These are phyloP conservation scores for Dryobotodes eremita DNA, from an alignment of 2,888 invertebrate species.

Conservation along the genomic window DNA sequence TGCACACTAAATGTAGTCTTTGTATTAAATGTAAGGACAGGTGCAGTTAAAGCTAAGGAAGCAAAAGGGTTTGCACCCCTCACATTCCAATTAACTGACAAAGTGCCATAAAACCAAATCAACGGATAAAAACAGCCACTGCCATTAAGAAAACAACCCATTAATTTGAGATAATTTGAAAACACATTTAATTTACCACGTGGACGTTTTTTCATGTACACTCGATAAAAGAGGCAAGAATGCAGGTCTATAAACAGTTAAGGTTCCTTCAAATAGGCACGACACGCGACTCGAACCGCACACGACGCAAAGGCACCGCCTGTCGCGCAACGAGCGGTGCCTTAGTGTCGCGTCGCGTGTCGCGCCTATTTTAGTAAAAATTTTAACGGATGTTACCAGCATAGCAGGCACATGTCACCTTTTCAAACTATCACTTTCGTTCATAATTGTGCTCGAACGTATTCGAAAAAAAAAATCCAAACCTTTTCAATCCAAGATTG, in stretches of 20 bases:
- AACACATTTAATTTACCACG: conserved; percentile 25
- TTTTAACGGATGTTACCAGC: background rate
- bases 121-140: conserved; percentile 13
- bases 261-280: too few relatives aligned
- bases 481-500: background rate
- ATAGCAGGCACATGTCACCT: background rate
- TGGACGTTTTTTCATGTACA: conserved; percentile 19
- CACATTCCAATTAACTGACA: background rate
- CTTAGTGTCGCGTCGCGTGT: too few relatives aligned
- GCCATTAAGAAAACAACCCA: conserved; percentile 17
- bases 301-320: too few relatives aligned
- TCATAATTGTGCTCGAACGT: background rate
- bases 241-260: background rate
- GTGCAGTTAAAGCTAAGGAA: background rate
- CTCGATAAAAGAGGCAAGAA: conserved; percentile 12
- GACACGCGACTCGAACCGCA: too few relatives aligned
- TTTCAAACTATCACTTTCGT: background rate
- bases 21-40: background rate
- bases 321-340: too few relatives aligned
- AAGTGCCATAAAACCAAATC: background rate
- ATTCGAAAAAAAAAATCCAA: background rate
- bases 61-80: background rate
- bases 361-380: background rate
- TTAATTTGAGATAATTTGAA: conserved; percentile 37
- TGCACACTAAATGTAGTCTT: too few relatives aligned